Percentiles rank a stretch among this genome's conserved stretches.
Conservation (phyloP, 2,113 vertebrate genomes). For the Oryzias woworae region DNA sequence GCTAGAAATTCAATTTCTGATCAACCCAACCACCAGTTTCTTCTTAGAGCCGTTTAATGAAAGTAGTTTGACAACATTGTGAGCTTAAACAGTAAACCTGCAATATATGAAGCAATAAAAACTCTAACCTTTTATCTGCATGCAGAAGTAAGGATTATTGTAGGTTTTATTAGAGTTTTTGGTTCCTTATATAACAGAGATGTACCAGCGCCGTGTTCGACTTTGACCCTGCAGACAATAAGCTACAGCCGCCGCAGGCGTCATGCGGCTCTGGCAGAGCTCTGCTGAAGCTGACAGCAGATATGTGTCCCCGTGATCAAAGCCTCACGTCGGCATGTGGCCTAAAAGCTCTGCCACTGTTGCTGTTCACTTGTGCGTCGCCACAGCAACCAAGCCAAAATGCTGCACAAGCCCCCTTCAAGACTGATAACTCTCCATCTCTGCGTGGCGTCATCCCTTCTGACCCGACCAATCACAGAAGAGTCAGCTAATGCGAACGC, state of each 20-base stretch:
- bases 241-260: not conserved
- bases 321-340: conserved; percentile 17
- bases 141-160: not conserved
- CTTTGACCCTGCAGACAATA: conserved; percentile 28
- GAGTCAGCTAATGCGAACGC: not conserved
- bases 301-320: conserved; percentile 8
- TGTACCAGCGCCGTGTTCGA: not conserved
- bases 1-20: no score
- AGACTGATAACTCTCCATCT: conserved; percentile 29
- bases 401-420: conserved; percentile 1
- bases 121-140: not conserved
- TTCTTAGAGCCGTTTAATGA: not conserved
- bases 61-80: not conserved
- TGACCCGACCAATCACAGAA: not conserved
- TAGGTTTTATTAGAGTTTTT: conserved; percentile 8
- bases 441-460: conserved; percentile 11
- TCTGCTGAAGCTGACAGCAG: not conserved
- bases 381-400: conserved; percentile 24
- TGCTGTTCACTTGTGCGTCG: conserved; percentile 29
- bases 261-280: conserved; percentile 11
- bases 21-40: no score
- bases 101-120: not conserved
- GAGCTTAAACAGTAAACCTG: not conserved
- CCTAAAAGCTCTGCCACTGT: conserved; percentile 26
- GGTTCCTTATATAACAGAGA: not conserved